These are phyloP conservation scores for Antennarius striatus DNA, from an alignment of 2,113 vertebrate species.

Conservation along the genomic window DNA sequence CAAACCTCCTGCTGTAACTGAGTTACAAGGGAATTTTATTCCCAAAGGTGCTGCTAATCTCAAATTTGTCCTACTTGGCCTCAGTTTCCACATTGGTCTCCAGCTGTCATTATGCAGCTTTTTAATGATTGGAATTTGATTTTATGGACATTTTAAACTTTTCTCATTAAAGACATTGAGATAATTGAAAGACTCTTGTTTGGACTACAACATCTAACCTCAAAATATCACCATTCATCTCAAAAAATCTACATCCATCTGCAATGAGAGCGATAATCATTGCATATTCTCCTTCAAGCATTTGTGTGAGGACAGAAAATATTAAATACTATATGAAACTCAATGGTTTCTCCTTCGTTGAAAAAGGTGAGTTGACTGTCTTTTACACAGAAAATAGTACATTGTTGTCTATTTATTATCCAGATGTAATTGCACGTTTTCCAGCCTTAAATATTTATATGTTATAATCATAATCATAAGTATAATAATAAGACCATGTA, in stretches of 20 bases:
- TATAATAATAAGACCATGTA: background rate
- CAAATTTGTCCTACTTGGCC: constrained; percentile 42
- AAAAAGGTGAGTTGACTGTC: too few relatives aligned
- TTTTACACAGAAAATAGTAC: too few relatives aligned
- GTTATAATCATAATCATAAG: background rate
- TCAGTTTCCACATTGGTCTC: constrained; percentile 12
- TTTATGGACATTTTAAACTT: background rate
- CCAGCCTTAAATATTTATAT: background rate
- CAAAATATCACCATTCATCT: background rate
- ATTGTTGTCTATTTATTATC: too few relatives aligned
- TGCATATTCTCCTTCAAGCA: too few relatives aligned
- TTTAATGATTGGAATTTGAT: background rate
- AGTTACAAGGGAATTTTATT: constrained; percentile 33
- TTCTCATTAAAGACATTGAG: background rate
- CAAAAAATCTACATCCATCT: too few relatives aligned
- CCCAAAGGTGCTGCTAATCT: constrained; percentile 48
- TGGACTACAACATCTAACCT: background rate
- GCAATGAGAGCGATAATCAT: too few relatives aligned
- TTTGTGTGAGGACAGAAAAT: too few relatives aligned
- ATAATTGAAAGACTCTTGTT: background rate
- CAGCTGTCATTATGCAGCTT: constrained; percentile 18
- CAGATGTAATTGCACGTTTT: background rate
- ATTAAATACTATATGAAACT: too few relatives aligned
- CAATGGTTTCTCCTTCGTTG: too few relatives aligned
- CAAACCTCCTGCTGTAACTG: background rate